Evolutionary conservation across 2,888 invertebrate species (phyloP).

Genomic region (Orthonychiurus folsomi): DNA sequence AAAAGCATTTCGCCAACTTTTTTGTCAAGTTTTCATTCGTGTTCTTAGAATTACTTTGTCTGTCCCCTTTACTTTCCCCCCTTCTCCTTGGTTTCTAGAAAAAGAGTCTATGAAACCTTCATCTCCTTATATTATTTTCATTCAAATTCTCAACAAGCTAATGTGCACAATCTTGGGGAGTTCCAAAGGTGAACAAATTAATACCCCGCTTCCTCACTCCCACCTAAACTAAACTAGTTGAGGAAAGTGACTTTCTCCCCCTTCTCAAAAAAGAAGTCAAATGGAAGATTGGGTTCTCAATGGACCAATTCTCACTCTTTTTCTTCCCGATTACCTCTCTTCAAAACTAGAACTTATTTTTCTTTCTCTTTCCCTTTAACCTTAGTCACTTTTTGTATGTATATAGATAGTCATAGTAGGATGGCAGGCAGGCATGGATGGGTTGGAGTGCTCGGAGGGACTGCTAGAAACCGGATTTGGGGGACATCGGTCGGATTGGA

Average conservation of each 20-base stretch:
- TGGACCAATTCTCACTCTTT: not conserved
- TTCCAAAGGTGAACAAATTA: not conserved
- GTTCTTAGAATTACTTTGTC: not conserved
- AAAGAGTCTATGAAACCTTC: too few relatives aligned
- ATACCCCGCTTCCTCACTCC: too few relatives aligned
- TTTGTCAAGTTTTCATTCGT: not conserved
- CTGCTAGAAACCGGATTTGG: not conserved
- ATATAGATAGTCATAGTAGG: too few relatives aligned
- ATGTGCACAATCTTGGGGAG: not conserved
- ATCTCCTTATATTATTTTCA: not conserved
- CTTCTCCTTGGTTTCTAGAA: not conserved
- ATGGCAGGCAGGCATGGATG: too few relatives aligned
- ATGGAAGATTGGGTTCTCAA: not conserved
- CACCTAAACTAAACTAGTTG: too few relatives aligned
- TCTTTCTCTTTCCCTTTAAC: not conserved
- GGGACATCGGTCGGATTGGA: slow-evolving; percentile 1
- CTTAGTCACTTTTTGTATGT: too few relatives aligned
- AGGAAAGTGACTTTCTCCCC: not conserved
- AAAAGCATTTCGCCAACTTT: not conserved
- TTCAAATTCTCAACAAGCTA: not conserved
- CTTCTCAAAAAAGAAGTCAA: not conserved
- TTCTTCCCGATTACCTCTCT: not conserved
- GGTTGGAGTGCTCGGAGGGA: not conserved
- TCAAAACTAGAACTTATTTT: not conserved
- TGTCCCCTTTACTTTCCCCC: not conserved